Evolutionary conservation across 2,888 invertebrate species (phyloP).

Genomic region (Latheticus oryzae): DNA sequence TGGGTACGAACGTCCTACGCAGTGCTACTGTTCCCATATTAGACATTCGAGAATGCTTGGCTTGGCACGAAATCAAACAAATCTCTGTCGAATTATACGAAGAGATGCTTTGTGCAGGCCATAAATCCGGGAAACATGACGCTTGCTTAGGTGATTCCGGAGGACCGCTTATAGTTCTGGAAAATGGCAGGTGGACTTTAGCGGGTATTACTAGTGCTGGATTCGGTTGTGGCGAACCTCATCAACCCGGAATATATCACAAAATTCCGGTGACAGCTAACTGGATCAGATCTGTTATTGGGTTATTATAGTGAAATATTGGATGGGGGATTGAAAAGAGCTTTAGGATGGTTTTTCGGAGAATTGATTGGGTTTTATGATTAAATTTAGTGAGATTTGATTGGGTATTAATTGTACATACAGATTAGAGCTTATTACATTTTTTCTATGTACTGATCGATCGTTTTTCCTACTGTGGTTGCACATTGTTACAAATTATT

Average conservation of each 20-base stretch:
- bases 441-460: too few relatives aligned
- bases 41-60: conserved; percentile 80
- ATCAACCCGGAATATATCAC: conserved; percentile 89
- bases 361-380: conserved; percentile 18
- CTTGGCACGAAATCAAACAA: conserved; percentile 85
- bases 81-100: conserved; percentile 80
- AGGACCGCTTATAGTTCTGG: conserved; percentile 78
- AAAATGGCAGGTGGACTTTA: conserved; percentile 79
- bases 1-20: conserved; percentile 83
- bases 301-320: conserved; percentile 33
- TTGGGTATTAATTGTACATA: not conserved
- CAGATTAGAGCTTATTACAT: conserved; percentile 15
- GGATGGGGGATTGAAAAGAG: conserved; percentile 1
- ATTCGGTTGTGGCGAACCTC: conserved; percentile 86
- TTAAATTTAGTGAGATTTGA: conserved; percentile 3
- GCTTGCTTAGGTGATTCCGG: conserved; percentile 88
- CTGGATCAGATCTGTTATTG: conserved; percentile 75
- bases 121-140: conserved; percentile 84
- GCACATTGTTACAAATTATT: too few relatives aligned
- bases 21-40: conserved; percentile 86
- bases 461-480: too few relatives aligned
- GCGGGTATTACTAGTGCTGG: conserved; percentile 88
- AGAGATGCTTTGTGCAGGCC: conserved; percentile 89
- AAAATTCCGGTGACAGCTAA: conserved; percentile 77
- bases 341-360: conserved; percentile 8